Conservation (phyloP, 1,140 invertebrate genomes). For the Pantala flavescens region DNA sequence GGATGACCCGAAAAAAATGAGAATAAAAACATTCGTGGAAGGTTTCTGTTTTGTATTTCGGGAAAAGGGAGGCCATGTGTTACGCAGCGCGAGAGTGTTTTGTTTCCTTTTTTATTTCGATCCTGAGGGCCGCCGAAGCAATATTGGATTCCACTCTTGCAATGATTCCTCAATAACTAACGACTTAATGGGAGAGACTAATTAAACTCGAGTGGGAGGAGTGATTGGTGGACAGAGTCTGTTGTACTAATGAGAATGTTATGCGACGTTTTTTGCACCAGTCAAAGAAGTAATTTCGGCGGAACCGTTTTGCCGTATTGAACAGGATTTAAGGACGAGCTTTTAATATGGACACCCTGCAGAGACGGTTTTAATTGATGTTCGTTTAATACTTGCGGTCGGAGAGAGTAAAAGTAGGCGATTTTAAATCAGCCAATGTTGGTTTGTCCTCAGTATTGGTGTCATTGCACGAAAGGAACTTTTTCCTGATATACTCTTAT, state of each 20-base stretch:
- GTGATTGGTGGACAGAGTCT: neutral
- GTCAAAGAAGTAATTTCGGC: too few species aligned
- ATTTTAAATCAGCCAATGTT: too few species aligned
- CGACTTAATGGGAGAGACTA: neutral
- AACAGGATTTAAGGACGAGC: too few species aligned
- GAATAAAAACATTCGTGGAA: neutral
- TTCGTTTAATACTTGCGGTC: too few species aligned
- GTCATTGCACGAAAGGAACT: too few species aligned
- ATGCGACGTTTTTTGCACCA: too few species aligned
- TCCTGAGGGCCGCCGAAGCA: neutral
- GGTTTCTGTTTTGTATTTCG: neutral
- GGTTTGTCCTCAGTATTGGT: too few species aligned
- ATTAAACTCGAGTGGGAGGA: neutral
- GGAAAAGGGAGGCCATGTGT: neutral
- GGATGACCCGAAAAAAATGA: neutral
- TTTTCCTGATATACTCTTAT: too few species aligned
- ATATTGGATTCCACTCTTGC: neutral
- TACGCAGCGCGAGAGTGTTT: neutral
- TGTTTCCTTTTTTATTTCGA: neutral
- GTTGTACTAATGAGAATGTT: neutral
- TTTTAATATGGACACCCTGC: too few species aligned
- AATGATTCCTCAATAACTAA: constrained; percentile 3
- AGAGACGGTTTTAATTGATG: too few species aligned
- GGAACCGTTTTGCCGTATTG: too few species aligned
- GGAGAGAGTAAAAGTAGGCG: too few species aligned